These are phyloP conservation scores for Anableps anableps DNA, from an alignment of 2,797 vertebrate genomes.

Conservation along the genomic window DNA sequence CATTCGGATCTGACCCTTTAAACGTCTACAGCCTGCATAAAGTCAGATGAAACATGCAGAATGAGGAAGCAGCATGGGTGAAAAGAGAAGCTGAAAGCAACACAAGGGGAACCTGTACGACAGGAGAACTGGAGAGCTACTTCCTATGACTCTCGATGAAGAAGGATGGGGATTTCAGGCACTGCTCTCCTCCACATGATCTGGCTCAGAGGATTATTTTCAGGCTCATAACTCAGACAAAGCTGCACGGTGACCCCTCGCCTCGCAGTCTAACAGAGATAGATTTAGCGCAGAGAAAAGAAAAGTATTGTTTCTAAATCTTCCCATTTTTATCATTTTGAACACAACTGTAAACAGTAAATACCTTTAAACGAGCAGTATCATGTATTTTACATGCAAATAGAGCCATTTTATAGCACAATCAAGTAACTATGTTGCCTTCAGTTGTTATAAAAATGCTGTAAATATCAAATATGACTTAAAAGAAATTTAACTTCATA, in stretches of 20 bases:
- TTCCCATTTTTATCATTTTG: background rate
- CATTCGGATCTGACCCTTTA: background rate
- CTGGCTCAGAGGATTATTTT: background rate
- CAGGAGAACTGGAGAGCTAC: background rate
- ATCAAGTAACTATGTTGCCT: too few species aligned
- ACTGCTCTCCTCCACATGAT: slow-evolving; percentile 33
- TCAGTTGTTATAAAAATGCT: too few species aligned
- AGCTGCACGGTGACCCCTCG: background rate
- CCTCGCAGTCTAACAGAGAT: background rate
- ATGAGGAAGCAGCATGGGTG: slow-evolving; percentile 2
- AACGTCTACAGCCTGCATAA: background rate
- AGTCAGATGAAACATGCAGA: background rate
- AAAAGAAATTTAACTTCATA: too few species aligned
- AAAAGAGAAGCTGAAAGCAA: slow-evolving; percentile 2
- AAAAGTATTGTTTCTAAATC: background rate
- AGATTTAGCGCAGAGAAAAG: background rate
- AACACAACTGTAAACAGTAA: background rate
- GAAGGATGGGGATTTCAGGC: slow-evolving; percentile 1
- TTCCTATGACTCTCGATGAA: background rate
- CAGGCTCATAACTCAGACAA: background rate
- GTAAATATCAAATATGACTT: too few species aligned
- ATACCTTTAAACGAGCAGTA: too few species aligned
- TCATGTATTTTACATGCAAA: too few species aligned
- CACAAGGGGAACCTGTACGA: background rate
- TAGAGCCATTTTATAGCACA: too few species aligned